Evolutionary conservation across 2,888 invertebrate species (phyloP).

Genomic region (Volucella bombylans): DNA sequence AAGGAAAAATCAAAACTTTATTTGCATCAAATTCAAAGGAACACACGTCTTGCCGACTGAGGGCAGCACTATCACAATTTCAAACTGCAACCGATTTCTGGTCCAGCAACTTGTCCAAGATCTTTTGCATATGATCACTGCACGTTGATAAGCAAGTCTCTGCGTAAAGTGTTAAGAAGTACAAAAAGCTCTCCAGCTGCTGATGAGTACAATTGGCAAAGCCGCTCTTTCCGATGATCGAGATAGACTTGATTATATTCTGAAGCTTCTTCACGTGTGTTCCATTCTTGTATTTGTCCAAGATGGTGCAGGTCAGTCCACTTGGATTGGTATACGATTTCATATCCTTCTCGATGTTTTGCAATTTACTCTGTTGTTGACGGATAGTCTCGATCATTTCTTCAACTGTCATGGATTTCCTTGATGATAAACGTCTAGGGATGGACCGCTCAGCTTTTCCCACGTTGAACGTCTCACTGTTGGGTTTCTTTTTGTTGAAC

Average conservation of each 20-base stretch:
- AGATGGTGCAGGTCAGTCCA: slow-evolving; percentile 61
- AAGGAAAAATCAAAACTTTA: not conserved
- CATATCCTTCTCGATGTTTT: slow-evolving; percentile 76
- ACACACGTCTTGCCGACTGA: not conserved
- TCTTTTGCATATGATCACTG: slow-evolving; percentile 77
- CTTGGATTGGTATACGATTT: slow-evolving; percentile 74
- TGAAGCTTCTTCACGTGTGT: slow-evolving; percentile 77
- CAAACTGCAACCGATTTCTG: slow-evolving; percentile 75
- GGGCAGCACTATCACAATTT: not conserved
- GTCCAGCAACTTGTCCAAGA: slow-evolving; percentile 77
- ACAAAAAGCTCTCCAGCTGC: slow-evolving; percentile 79
- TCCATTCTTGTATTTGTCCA: slow-evolving; percentile 75
- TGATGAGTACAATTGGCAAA: slow-evolving; percentile 77
- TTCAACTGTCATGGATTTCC: slow-evolving; percentile 71
- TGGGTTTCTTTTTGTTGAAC: slow-evolving; percentile 75
- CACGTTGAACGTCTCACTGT: slow-evolving; percentile 11
- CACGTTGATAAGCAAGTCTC: slow-evolving; percentile 79
- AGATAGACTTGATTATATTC: slow-evolving; percentile 76
- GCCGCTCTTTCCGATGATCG: slow-evolving; percentile 77
- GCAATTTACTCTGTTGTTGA: slow-evolving; percentile 77
- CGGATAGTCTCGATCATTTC: slow-evolving; percentile 77
- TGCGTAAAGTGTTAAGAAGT: slow-evolving; percentile 78
- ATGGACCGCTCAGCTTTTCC: slow-evolving; percentile 7
- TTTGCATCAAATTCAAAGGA: not conserved
- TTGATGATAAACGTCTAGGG: slow-evolving; percentile 23